Evolutionary conservation across 2,888 invertebrate genomes (phyloP).

Genomic region (Nomada fabriciana): DNA sequence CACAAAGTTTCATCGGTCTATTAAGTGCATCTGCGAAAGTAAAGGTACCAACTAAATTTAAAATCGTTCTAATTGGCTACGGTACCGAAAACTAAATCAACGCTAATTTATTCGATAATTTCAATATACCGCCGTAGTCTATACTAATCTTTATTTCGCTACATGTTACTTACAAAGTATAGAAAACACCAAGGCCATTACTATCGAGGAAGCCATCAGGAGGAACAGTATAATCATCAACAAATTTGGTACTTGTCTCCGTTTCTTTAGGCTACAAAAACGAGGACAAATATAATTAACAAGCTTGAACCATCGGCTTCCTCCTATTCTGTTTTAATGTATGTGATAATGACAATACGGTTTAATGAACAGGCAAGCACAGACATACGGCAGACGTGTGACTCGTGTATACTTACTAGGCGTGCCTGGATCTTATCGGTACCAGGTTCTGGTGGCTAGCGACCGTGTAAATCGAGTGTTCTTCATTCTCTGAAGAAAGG

Average conservation of each 20-base stretch:
- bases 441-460: constrained; percentile 78
- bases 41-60: background rate
- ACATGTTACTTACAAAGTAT: constrained; percentile 77
- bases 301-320: background rate
- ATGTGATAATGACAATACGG: constrained; percentile 10
- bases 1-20: constrained; percentile 85
- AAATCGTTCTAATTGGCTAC: background rate
- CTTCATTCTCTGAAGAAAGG: constrained; percentile 66
- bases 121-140: too few relatives aligned
- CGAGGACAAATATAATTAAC: constrained; percentile 34
- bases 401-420: constrained; percentile 77
- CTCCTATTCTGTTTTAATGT: background rate
- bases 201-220: constrained; percentile 66
- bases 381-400: constrained; percentile 17
- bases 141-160: background rate
- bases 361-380: constrained; percentile 21
- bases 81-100: background rate
- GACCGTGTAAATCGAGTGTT: constrained; percentile 77
- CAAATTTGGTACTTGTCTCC: constrained; percentile 57
- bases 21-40: constrained; percentile 40
- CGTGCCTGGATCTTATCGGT: constrained; percentile 76
- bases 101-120: background rate
- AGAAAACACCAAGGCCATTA: constrained; percentile 74
- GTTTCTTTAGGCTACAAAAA: constrained; percentile 71
- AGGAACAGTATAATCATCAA: constrained; percentile 68